Base-by-base conservation (phyloP, 2,797 vertebrate genomes). In the Leptatherina wallacei region DNA sequence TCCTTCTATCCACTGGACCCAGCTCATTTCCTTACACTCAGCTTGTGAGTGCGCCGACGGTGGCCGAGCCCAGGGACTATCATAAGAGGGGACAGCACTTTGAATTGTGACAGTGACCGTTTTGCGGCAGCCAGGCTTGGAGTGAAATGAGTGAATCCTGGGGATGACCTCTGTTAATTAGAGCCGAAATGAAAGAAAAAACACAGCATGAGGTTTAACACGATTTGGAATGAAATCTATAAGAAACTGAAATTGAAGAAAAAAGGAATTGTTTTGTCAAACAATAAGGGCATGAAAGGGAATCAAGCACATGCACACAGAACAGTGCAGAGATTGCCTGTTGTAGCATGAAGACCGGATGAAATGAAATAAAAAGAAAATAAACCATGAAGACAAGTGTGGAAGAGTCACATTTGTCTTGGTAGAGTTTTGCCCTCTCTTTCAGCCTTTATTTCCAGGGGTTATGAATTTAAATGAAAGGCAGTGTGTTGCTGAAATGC, bases 11-110 rank as follows among this genome's bases (percentile, higher is more conserved):
- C 81, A 75, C 74, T 85, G 82, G 81, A 81, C 79, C 83, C 75
- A 72, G 75, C 75, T 88, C 83, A 70, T 83, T 88, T 93, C 77
- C 73, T 81, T 79, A 70, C 71, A 75, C 78, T 77, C 72, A 70
- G 69, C 63, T 85, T 86, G 71, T 55, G 76, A 71, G 71, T 36
- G 64, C 42, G 55, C 77, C 78, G 84, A 80, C 72, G 61, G 71
- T 54, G 63, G 73, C 76, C 29, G 47, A 85, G 75, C 70, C 85
- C 68, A 74, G 36, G 64, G 73, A 79, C 72, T 67, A 20, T 86
- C 88, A 90, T 90, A 83, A 83, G 85, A 91, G 87, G 84, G 91
- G 86, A 90, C 90, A 90, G 90, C 68, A 64, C 85, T 86, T 88
- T 71, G 67, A 78, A 61, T 54, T 73, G 83, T 74, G 67, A 89